These are phyloP conservation scores for Megaceryle maxima DNA, from an alignment of 2,113 vertebrate genomes.

Conservation along the genomic window DNA sequence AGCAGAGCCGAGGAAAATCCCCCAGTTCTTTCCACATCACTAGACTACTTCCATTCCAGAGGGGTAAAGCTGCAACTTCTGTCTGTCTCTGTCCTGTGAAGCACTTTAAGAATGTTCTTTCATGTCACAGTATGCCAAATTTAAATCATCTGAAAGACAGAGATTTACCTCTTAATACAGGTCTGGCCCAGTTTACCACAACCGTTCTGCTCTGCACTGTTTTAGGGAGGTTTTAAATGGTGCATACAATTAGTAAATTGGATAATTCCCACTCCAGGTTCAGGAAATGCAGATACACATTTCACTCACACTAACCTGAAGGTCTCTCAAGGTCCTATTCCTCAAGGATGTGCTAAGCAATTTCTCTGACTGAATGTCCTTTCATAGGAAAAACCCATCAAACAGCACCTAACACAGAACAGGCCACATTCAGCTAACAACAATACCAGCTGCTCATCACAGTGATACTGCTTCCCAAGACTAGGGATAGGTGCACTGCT, in stretches of 20 bases:
- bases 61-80: background rate
- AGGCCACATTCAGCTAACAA: no score
- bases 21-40: background rate
- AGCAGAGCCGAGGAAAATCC: background rate
- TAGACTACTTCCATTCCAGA: background rate
- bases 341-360: background rate
- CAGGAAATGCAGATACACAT: background rate
- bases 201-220: background rate
- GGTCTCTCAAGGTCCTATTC: background rate
- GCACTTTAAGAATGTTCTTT: background rate
- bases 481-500: no score
- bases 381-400: background rate
- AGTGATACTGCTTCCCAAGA: no score
- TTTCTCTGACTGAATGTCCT: background rate
- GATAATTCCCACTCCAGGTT: background rate
- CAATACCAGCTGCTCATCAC: no score
- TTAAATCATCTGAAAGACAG: background rate
- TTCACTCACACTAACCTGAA: background rate
- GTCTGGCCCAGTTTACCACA: background rate
- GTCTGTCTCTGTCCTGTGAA: background rate
- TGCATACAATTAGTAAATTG: background rate
- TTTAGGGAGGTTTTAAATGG: background rate
- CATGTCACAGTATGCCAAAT: fast-evolving
- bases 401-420: background rate
- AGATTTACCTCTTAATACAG: background rate